These are phyloP conservation scores for Nasonia vitripennis DNA, from an alignment of 1,140 invertebrate genomes.

Conservation along the genomic window DNA sequence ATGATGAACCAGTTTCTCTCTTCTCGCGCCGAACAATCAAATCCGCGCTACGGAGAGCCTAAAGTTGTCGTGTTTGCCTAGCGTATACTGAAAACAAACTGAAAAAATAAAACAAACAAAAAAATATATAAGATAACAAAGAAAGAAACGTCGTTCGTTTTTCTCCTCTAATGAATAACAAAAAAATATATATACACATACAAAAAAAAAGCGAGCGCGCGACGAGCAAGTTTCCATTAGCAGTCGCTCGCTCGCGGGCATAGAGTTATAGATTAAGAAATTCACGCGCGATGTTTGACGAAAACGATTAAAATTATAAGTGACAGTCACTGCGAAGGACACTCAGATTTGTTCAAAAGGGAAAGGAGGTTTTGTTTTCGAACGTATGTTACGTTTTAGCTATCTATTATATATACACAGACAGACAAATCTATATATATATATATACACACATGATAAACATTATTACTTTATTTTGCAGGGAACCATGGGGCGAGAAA, in stretches of 20 bases:
- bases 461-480: not conserved
- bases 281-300: conserved; percentile 12
- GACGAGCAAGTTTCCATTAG: conserved; percentile 10
- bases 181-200: not conserved
- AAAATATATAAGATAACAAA: conserved; percentile 1
- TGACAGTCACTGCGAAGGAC: conserved; percentile 49
- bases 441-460: not conserved
- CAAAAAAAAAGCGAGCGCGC: not conserved
- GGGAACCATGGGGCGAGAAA: not conserved
- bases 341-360: conserved; percentile 42
- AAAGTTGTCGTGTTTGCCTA: conserved; percentile 41
- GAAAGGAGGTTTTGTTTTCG: conserved; percentile 23
- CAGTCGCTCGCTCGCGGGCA: not conserved
- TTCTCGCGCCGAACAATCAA: conserved; percentile 44
- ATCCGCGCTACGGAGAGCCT: conserved; percentile 37
- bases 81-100: conserved; percentile 20
- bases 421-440: not conserved
- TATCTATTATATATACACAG: conserved; percentile 12
- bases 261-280: conserved; percentile 31
- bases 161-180: conserved; percentile 37
- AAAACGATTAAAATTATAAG: conserved; percentile 20
- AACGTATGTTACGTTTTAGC: conserved; percentile 2
- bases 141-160: conserved; percentile 34
- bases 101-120: conserved; percentile 3
- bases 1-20: conserved; percentile 28